Evolutionary conservation across 2,888 invertebrate genomes (phyloP).

Genomic region (Odontomyia ornata): DNA sequence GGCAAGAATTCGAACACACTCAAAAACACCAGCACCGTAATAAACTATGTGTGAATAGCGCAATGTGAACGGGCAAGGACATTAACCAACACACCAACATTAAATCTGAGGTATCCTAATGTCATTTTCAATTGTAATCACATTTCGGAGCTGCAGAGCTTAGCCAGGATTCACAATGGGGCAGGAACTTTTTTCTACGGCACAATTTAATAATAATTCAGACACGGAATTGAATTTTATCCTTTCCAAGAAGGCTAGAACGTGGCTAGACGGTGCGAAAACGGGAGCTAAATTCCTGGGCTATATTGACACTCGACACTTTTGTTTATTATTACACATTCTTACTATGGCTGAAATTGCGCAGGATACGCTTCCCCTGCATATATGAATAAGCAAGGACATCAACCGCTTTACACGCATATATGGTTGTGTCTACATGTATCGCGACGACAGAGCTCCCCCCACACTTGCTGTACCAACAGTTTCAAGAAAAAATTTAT

Average conservation of each 20-base stretch:
- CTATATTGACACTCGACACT: constrained; percentile 17
- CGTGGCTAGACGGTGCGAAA: no score
- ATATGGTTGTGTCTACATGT: no score
- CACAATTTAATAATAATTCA: no score
- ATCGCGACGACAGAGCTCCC: background rate
- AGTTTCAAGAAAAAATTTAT: no score
- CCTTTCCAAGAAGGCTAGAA: no score
- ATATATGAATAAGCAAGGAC: background rate
- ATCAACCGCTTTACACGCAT: background rate
- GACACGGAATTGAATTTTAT: no score
- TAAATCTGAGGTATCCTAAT: background rate
- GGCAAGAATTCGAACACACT: background rate
- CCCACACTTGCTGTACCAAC: background rate
- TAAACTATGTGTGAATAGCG: constrained; percentile 4
- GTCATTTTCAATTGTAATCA: background rate
- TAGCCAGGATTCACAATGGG: background rate
- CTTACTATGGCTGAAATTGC: constrained; percentile 14
- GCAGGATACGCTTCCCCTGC: constrained; percentile 16
- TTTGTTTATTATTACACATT: constrained; percentile 40
- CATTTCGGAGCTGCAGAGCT: background rate
- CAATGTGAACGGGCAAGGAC: constrained; percentile 1
- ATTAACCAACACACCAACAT: background rate
- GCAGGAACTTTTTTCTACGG: background rate
- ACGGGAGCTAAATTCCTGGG: background rate
- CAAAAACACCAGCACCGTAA: background rate